phyloP scores from a whole-genome alignment of 1,140 invertebrate species.

The Latrodectus geometricus region DNA sequence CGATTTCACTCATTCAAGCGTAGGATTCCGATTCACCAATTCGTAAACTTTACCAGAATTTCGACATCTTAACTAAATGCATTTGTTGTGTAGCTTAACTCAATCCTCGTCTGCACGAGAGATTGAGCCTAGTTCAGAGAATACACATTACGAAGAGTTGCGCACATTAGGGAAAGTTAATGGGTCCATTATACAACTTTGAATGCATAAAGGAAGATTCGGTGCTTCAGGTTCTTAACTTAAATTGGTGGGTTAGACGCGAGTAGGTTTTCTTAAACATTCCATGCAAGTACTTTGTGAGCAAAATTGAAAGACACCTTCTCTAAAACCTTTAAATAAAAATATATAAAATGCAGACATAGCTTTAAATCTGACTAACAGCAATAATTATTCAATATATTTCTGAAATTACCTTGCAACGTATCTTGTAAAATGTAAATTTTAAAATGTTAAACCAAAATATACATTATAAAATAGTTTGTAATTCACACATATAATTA shows the following conservation, averaged over 20 bases:
- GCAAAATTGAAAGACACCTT: not conserved
- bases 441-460: no score
- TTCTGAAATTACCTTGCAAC: no score
- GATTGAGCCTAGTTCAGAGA: not conserved
- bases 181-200: conserved; percentile 30
- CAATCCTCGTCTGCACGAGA: not conserved
- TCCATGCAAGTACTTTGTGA: not conserved
- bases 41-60: conserved; percentile 7
- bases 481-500: no score
- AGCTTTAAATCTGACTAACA: no score
- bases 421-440: no score
- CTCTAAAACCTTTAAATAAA: no score
- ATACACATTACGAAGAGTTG: conserved; percentile 13
- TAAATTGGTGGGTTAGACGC: conserved; percentile 29
- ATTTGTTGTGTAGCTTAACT: conserved; percentile 36
- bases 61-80: conserved; percentile 17
- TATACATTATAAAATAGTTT: no score
- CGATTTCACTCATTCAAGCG: conserved; percentile 19
- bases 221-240: conserved; percentile 7
- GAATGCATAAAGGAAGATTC: conserved; percentile 5
- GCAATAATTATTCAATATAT: no score
- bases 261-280: not conserved
- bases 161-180: conserved; percentile 39
- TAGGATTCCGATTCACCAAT: conserved; percentile 37
- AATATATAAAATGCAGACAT: no score